Percentiles rank a stretch among this genome's conserved stretches.
These are phyloP conservation scores for Pangasius djambal DNA, from an alignment of 2,797 vertebrate species.

Conservation along the genomic window DNA sequence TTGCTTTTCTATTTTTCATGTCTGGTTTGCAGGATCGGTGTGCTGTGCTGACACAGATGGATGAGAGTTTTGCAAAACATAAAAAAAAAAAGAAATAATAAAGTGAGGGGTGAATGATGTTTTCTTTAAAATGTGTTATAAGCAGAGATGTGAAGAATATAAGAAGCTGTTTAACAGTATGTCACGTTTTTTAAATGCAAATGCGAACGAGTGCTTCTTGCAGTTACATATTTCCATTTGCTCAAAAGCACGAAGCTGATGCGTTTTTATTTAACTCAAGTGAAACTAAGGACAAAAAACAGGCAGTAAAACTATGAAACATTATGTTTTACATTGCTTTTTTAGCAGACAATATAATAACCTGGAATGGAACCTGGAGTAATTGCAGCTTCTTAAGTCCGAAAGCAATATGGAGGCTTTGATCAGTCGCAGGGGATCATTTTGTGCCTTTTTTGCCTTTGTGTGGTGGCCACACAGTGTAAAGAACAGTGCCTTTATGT, in stretches of 20 bases:
- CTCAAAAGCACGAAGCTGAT: not conserved
- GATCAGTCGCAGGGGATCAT: slow-evolving; percentile 59
- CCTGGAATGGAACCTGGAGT: slow-evolving; percentile 49
- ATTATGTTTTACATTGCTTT: slow-evolving; percentile 39
- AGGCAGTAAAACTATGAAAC: not conserved
- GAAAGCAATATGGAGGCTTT: slow-evolving; percentile 57
- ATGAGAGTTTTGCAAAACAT: slow-evolving; percentile 23
- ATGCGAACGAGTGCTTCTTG: slow-evolving; percentile 17
- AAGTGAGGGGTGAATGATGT: not conserved
- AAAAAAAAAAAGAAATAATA: not conserved
- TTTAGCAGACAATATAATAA: slow-evolving; percentile 48
- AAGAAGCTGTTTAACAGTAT: not conserved
- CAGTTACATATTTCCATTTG: slow-evolving; percentile 30
- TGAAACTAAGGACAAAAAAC: slow-evolving; percentile 6
- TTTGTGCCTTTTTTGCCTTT: slow-evolving; percentile 55
- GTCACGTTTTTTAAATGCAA: not conserved
- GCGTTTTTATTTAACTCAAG: not conserved
- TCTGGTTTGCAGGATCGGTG: slow-evolving; percentile 50
- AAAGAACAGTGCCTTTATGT: slow-evolving; percentile 56
- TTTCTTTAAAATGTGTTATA: not conserved
- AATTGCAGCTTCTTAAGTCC: slow-evolving; percentile 55
- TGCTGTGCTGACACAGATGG: slow-evolving; percentile 45
- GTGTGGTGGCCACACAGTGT: slow-evolving; percentile 52
- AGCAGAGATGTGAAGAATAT: not conserved
- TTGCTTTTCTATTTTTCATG: slow-evolving; percentile 62